A percentile compares a stretch with the other conserved stretches of the same genome.
phyloP scores from a whole-genome alignment of 2,797 vertebrate species.

The Microchirus variegatus region DNA sequence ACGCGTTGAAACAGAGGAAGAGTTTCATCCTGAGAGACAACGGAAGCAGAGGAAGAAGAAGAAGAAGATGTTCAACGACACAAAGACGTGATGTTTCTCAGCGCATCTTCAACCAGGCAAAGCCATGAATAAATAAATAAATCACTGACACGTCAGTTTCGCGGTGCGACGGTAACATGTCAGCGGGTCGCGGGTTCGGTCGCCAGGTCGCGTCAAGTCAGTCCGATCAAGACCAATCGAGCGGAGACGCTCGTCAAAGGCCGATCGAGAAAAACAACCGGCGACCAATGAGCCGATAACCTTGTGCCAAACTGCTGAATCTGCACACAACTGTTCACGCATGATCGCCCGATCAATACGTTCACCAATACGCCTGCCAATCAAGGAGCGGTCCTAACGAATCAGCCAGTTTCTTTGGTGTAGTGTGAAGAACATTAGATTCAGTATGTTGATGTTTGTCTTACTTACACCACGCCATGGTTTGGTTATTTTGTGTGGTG shows the following conservation, averaged over 20 bases:
- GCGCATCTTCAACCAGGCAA: not conserved
- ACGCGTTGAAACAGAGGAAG: not conserved
- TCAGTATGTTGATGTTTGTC: too few species aligned
- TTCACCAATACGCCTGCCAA: not conserved
- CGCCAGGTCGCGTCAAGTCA: not conserved
- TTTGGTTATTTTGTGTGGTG: too few species aligned
- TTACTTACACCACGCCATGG: too few species aligned
- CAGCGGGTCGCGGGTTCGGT: not conserved
- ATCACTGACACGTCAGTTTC: too few species aligned
- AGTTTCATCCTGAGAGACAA: conserved; percentile 26
- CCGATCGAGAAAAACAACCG: not conserved
- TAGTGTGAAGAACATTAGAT: not conserved
- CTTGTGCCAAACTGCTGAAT: conserved; percentile 4
- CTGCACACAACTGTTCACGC: conserved; percentile 1
- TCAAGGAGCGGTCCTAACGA: not conserved
- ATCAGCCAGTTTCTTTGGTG: not conserved
- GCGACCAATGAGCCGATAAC: not conserved
- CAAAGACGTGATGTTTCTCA: not conserved
- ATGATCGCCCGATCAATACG: not conserved
- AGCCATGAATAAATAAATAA: too few species aligned
- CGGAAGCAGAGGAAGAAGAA: not conserved
- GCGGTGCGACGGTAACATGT: too few species aligned
- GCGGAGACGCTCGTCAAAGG: conserved; percentile 3
- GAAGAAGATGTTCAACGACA: not conserved
- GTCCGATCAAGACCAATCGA: not conserved